Evolutionary conservation across 1,140 invertebrate species (phyloP).

Genomic region (Araneus ventricosus): DNA sequence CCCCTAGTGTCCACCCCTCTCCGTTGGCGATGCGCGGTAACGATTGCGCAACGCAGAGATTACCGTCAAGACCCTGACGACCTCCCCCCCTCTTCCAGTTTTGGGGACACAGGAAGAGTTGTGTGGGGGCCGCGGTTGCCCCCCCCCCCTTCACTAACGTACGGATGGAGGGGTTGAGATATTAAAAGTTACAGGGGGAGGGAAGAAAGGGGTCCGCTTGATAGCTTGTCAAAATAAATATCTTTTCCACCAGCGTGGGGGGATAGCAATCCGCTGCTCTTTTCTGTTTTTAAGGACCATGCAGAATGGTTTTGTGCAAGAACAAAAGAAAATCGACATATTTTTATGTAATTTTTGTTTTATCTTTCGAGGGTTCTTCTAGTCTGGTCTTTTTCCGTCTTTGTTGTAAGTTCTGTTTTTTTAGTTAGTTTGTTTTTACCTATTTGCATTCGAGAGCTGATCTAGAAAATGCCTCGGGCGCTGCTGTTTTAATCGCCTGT

Average conservation of each 20-base stretch:
- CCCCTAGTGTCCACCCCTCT: neutral
- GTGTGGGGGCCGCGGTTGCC: neutral
- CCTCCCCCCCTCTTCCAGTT: neutral
- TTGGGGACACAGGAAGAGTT: conserved; percentile 3
- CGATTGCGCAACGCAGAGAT: conserved; percentile 27
- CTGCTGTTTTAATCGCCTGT: no score
- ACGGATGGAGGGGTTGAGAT: conserved; percentile 23
- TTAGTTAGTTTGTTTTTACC: no score
- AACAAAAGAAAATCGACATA: conserved; percentile 26
- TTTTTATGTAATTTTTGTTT: conserved; percentile 2
- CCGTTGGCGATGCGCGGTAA: neutral
- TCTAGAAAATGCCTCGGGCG: no score
- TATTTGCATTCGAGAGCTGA: no score
- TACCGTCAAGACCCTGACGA: neutral
- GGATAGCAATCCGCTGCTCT: neutral
- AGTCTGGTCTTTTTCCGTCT: neutral
- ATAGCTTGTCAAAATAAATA: conserved; percentile 68
- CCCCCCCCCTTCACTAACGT: neutral
- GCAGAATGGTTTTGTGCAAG: neutral
- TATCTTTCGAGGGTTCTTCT: neutral
- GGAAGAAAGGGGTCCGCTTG: neutral
- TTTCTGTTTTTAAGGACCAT: conserved; percentile 2
- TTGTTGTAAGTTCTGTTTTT: neutral
- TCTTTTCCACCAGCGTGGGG: neutral
- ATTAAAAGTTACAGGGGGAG: neutral